Conservation (phyloP, 1,140 invertebrate species). For the Drosophila albomicans region DNA sequence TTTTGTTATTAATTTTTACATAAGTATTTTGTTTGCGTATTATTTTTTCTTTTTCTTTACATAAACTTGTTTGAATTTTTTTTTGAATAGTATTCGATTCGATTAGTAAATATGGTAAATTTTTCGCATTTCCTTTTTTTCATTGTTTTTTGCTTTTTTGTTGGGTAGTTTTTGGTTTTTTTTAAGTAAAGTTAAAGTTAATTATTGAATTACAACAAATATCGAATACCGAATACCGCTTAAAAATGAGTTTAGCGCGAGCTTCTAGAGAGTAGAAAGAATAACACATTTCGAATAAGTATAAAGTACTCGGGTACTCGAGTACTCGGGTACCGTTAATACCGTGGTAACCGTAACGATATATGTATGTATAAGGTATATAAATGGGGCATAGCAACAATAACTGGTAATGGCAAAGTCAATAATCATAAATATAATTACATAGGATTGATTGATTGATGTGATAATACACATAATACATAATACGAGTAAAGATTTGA, state of each 20-base stretch:
- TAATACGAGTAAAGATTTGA: conserved; percentile 14
- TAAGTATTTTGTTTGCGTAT: conserved; percentile 47
- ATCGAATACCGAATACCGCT: conserved; percentile 63
- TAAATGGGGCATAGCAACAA: conserved; percentile 40
- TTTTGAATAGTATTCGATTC: conserved; percentile 53
- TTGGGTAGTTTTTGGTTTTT: conserved; percentile 39
- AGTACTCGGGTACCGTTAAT: conserved; percentile 33
- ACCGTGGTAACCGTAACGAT: conserved; percentile 21
- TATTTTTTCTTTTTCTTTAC: conserved; percentile 26
- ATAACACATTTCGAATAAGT: conserved; percentile 53
- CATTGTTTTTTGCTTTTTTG: conserved; percentile 36
- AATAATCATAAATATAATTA: conserved; percentile 39
- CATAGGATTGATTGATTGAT: conserved; percentile 15
- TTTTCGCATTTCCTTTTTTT: conserved; percentile 18
- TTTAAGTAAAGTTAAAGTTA: conserved; percentile 63
- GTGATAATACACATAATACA: conserved; percentile 20
- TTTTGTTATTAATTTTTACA: conserved; percentile 39
- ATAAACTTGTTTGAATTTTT: conserved; percentile 46
- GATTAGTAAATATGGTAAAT: conserved; percentile 73
- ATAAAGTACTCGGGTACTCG: conserved; percentile 26
- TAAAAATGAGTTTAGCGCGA: conserved; percentile 77
- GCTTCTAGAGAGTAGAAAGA: conserved; percentile 68
- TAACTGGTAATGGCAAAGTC: conserved; percentile 47
- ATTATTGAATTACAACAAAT: conserved; percentile 80
- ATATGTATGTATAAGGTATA: conserved; percentile 15